Conservation (phyloP, 2,888 invertebrate species). For the Oegoconia quadripuncta region DNA sequence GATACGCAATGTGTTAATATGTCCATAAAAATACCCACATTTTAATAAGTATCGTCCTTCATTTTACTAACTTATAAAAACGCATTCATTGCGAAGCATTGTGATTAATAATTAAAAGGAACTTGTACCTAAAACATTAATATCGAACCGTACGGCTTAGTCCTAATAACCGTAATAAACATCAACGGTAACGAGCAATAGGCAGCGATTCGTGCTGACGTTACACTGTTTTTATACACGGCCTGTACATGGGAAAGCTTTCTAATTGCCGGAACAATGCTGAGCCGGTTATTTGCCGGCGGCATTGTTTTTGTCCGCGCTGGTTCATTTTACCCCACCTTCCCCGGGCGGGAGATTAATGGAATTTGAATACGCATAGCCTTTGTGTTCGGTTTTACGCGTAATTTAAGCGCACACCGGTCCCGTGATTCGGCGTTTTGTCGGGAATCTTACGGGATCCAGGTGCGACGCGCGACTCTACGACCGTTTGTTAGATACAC, state of each 20-base stretch:
- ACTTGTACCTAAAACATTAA: constrained; percentile 57
- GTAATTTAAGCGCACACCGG: constrained; percentile 74
- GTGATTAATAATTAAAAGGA: constrained; percentile 57
- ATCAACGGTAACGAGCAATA: constrained; percentile 77
- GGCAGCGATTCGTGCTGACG: constrained; percentile 78
- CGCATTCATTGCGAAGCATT: constrained; percentile 15
- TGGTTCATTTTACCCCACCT: constrained; percentile 77
- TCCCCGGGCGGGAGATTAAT: constrained; percentile 74
- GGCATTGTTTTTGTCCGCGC: constrained; percentile 79
- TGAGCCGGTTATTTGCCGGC: constrained; percentile 78
- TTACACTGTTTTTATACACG: constrained; percentile 79
- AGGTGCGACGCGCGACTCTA: constrained; percentile 52
- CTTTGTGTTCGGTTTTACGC: constrained; percentile 77
- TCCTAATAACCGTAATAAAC: constrained; percentile 78
- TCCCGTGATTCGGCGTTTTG: constrained; percentile 70
- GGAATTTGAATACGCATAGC: constrained; percentile 79
- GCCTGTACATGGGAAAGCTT: constrained; percentile 79
- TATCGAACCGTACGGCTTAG: constrained; percentile 69
- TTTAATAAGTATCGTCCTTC: too few species aligned
- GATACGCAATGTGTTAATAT: too few species aligned
- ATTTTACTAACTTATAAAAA: constrained; percentile 7
- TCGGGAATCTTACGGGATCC: constrained; percentile 58
- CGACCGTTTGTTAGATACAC: constrained; percentile 52
- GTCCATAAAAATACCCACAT: too few species aligned
- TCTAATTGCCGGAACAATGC: constrained; percentile 80